Conservation (phyloP, 2,888 invertebrate genomes). For the Apamea epomidion region DNA sequence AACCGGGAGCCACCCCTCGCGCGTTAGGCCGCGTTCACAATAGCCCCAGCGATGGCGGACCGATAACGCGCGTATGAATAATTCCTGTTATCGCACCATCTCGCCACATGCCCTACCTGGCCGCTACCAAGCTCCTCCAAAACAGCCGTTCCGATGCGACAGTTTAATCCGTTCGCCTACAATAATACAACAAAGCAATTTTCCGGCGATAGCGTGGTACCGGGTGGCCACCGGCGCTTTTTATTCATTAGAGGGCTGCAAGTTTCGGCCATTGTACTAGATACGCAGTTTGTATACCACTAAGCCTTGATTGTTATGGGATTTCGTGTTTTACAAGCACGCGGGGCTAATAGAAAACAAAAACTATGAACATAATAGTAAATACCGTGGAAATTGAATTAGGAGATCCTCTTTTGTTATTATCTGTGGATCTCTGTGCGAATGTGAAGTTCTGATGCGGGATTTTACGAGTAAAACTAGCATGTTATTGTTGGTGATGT, state of each 20-base stretch:
- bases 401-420: constrained; percentile 69
- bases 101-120: constrained; percentile 90
- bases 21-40: constrained; percentile 87
- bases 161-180: constrained; percentile 69
- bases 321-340: constrained; percentile 83
- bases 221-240: constrained; percentile 82
- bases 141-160: constrained; percentile 74
- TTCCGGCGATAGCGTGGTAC: constrained; percentile 75
- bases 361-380: constrained; percentile 73
- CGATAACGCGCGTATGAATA: constrained; percentile 90
- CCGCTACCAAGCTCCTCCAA: constrained; percentile 82
- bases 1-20: constrained; percentile 88
- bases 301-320: constrained; percentile 86
- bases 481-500: background rate
- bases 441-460: constrained; percentile 4
- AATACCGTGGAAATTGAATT: constrained; percentile 80
- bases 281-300: constrained; percentile 84
- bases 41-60: constrained; percentile 88
- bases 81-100: constrained; percentile 90
- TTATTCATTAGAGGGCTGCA: constrained; percentile 88
- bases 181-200: constrained; percentile 66
- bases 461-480: constrained; percentile 12
- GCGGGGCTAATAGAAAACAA: constrained; percentile 81
- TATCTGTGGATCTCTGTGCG: constrained; percentile 58
- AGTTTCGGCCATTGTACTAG: constrained; percentile 88